Conservation (phyloP, 2,797 vertebrate species). For the Aselliscus stoliczkanus region DNA sequence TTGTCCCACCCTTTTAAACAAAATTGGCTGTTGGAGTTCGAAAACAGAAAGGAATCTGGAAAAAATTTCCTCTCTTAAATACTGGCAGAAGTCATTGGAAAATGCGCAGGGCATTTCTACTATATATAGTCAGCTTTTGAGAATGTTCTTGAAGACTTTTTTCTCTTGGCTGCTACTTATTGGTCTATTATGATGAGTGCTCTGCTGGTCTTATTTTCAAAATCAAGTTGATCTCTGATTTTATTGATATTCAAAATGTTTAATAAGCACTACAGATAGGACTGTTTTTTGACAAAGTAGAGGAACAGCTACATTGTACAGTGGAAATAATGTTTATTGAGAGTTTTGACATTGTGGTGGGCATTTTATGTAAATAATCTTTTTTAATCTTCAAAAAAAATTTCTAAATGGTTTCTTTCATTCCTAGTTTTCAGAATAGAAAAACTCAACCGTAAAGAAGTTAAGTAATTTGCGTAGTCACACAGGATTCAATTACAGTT, state of each 20-base stretch:
- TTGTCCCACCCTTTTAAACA: background rate
- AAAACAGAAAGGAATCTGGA: conserved; percentile 3
- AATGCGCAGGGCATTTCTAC: background rate
- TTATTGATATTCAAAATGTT: background rate
- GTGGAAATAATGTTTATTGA: background rate
- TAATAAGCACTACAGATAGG: background rate
- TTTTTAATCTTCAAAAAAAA: background rate
- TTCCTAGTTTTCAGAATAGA: background rate
- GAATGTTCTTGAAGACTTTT: background rate
- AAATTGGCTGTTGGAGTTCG: background rate
- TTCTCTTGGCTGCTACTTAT: background rate
- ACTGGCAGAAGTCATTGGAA: background rate
- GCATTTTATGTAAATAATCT: background rate
- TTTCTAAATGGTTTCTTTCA: background rate
- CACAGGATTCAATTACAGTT: background rate
- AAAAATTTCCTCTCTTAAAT: background rate
- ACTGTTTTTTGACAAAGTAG: background rate
- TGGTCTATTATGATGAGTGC: background rate
- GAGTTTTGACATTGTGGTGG: background rate
- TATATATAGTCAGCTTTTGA: background rate
- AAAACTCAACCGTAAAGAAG: background rate
- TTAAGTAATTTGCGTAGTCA: background rate
- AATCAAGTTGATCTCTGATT: background rate
- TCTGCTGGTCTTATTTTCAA: background rate
- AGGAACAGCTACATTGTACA: background rate